Evolutionary conservation across 2,113 vertebrate species (phyloP).

Genomic region (Jaculus jaculus): DNA sequence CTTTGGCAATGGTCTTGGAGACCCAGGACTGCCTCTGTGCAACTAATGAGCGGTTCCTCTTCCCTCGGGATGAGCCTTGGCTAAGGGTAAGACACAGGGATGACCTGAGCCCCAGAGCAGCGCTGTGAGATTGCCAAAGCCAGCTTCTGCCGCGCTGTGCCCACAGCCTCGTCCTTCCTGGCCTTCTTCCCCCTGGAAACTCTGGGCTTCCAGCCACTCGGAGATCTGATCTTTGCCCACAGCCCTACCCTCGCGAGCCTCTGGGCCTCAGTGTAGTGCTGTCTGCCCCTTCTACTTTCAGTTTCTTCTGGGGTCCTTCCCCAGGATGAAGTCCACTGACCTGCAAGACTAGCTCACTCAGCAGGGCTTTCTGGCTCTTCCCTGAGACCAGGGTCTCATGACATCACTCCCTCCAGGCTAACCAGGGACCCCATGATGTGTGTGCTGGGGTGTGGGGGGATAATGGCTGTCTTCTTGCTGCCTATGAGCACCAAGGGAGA

Average conservation of each 20-base stretch:
- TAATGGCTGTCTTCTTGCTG: accelerated
- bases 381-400: not conserved
- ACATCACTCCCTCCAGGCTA: not conserved
- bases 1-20: not conserved
- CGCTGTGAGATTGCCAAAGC: not conserved
- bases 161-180: not conserved
- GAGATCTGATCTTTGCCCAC: not conserved
- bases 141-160: not conserved
- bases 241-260: accelerated
- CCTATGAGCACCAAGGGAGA: not conserved
- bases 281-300: accelerated
- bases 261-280: not conserved
- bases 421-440: not conserved
- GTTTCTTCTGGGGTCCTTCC: not conserved
- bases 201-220: not conserved
- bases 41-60: not conserved
- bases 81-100: not conserved
- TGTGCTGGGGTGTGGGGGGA: no score
- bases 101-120: not conserved
- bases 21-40: not conserved
- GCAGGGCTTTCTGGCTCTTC: not conserved
- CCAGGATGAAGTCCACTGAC: not conserved
- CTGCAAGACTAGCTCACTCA: accelerated
- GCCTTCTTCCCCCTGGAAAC: accelerated
- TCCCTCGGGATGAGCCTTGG: not conserved